Percentiles rank a stretch among this genome's conserved stretches.
Conservation (phyloP, 2,888 invertebrate species). For the Conchocele bisecta region DNA sequence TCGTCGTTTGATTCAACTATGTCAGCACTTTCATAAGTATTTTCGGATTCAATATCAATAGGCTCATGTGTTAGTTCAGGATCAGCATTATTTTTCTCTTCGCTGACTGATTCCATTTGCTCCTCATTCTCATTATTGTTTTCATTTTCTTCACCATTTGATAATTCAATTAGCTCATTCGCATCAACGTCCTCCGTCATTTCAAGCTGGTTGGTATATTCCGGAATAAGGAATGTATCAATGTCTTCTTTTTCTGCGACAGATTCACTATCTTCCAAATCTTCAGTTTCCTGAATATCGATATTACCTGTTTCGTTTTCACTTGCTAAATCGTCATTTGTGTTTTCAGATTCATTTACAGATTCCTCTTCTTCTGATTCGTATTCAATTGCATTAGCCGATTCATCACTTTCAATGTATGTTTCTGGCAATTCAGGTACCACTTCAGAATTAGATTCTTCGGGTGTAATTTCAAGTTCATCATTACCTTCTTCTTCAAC, state of each 20-base stretch:
- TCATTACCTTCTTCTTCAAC: slow-evolving; percentile 2
- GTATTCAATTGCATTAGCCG: neutral
- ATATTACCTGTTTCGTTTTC: neutral
- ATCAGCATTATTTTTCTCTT: too few relatives aligned
- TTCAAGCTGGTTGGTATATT: neutral
- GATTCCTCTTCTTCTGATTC: neutral
- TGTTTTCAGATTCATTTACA: neutral
- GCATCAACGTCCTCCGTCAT: neutral
- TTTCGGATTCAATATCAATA: too few relatives aligned
- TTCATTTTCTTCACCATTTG: neutral
- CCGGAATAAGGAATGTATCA: too few relatives aligned
- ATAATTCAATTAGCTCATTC: neutral
- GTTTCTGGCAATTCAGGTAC: too few relatives aligned
- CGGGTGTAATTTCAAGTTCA: neutral
- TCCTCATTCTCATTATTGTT: neutral
- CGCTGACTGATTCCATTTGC: too few relatives aligned
- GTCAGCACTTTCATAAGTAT: too few relatives aligned
- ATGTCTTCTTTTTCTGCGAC: neutral
- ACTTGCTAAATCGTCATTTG: neutral
- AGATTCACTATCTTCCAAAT: neutral
- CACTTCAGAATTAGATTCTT: neutral
- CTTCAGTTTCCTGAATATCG: neutral
- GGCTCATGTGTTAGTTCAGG: too few relatives aligned
- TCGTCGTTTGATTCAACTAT: too few relatives aligned
- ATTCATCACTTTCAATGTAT: neutral